These are phyloP conservation scores for Meganola albula DNA, from an alignment of 2,888 invertebrate genomes.

Conservation along the genomic window DNA sequence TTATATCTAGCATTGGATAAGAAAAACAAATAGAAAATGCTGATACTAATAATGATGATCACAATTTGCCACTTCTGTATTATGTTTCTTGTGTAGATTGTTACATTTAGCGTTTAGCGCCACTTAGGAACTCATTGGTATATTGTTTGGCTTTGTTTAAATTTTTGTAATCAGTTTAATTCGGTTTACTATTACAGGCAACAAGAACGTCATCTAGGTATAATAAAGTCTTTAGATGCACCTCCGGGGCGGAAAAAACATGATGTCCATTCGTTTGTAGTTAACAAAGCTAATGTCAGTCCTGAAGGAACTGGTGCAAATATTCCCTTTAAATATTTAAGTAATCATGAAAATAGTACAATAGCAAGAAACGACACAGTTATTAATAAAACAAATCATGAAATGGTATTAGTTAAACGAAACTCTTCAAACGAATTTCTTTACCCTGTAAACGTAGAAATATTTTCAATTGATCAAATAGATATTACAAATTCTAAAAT, in stretches of 20 bases:
- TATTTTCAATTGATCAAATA: constrained; percentile 38
- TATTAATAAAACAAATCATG: constrained; percentile 17
- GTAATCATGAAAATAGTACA: constrained; percentile 47
- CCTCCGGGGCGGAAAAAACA: constrained; percentile 66
- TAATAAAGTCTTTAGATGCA: constrained; percentile 74
- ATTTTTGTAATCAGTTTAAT: too few relatives aligned
- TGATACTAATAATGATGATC: too few relatives aligned
- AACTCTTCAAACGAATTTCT: constrained; percentile 24
- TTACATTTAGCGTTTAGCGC: too few relatives aligned
- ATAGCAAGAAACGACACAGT: constrained; percentile 22
- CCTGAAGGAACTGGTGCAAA: constrained; percentile 36
- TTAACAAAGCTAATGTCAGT: constrained; percentile 51
- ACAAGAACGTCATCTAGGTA: constrained; percentile 88
- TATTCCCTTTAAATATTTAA: constrained; percentile 45
- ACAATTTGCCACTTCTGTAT: too few relatives aligned
- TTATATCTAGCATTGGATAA: too few relatives aligned
- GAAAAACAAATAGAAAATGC: too few relatives aligned
- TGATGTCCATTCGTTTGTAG: constrained; percentile 67
- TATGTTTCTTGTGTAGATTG: too few relatives aligned
- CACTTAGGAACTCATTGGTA: too few relatives aligned
- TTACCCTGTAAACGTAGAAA: constrained; percentile 29
- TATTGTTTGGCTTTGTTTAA: too few relatives aligned
- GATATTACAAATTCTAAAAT: constrained; percentile 37
- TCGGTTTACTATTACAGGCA: constrained; percentile 82
- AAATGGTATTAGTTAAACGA: constrained; percentile 8